A percentile compares a stretch with the other conserved stretches of the same genome.
These are phyloP conservation scores for Engystomops pustulosus DNA, from an alignment of 2,113 vertebrate genomes.

Conservation along the genomic window DNA sequence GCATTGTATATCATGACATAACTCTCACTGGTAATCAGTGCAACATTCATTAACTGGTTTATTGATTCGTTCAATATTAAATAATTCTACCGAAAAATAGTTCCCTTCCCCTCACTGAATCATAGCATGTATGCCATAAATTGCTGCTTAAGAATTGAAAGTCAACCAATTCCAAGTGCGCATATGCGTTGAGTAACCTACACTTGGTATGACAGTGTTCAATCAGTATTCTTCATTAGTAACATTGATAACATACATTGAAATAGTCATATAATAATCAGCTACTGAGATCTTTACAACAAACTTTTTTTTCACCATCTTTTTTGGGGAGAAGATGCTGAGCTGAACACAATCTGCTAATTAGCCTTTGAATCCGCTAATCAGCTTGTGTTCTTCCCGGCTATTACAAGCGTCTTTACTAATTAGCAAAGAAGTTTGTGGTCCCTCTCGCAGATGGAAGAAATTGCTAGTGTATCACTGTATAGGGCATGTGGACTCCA, in stretches of 20 bases:
- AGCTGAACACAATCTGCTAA: constrained; percentile 57
- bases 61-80: too few species aligned
- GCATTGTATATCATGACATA: too few species aligned
- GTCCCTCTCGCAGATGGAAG: background rate
- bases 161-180: background rate
- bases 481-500: constrained; percentile 61
- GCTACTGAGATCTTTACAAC: background rate
- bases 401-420: constrained; percentile 63
- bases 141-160: background rate
- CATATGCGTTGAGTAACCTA: background rate
- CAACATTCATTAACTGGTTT: too few species aligned
- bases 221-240: constrained; percentile 9
- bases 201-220: background rate
- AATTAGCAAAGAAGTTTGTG: constrained; percentile 63
- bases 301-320: background rate
- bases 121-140: background rate
- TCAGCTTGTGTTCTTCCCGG: constrained; percentile 61
- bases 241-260: background rate
- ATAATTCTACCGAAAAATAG: too few species aligned
- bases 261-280: constrained; percentile 25
- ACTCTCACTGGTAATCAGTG: too few species aligned
- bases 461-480: constrained; percentile 69
- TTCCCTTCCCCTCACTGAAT: too few species aligned
- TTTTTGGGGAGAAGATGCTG: constrained; percentile 41
- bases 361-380: constrained; percentile 63